phyloP scores from a whole-genome alignment of 2,888 invertebrate species.

The Panorpa germanica region DNA sequence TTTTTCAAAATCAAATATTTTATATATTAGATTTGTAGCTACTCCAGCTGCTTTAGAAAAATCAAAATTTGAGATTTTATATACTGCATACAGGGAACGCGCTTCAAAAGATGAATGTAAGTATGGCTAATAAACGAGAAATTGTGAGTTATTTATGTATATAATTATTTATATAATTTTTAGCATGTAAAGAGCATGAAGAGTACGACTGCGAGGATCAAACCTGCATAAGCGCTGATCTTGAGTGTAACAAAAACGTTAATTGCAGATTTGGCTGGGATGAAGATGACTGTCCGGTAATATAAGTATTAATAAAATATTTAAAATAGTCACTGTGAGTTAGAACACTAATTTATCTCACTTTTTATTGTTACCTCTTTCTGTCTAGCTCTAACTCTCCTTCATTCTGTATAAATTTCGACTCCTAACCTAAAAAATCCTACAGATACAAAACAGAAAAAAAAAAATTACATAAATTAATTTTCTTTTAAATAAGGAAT shows the following conservation, averaged over 20 bases:
- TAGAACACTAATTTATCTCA: not conserved
- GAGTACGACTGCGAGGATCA: constrained; percentile 79
- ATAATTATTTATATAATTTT: constrained; percentile 6
- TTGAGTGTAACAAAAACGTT: constrained; percentile 51
- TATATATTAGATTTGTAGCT: constrained; percentile 57
- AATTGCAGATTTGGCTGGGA: constrained; percentile 76
- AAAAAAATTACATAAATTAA: too few relatives aligned
- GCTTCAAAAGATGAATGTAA: not conserved
- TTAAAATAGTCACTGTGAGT: constrained; percentile 6
- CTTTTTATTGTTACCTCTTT: too few relatives aligned
- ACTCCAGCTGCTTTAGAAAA: constrained; percentile 34
- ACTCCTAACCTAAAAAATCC: too few relatives aligned
- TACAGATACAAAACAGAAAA: too few relatives aligned
- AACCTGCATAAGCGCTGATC: constrained; percentile 52
- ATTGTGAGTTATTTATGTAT: not conserved
- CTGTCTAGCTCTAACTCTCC: too few relatives aligned
- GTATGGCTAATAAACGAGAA: not conserved
- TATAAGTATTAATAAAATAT: constrained; percentile 12
- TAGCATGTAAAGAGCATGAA: constrained; percentile 27
- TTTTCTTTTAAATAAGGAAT: too few relatives aligned
- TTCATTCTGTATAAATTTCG: too few relatives aligned
- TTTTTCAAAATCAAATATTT: constrained; percentile 40
- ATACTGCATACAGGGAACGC: constrained; percentile 52
- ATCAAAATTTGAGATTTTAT: constrained; percentile 49
- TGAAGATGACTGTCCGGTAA: constrained; percentile 39